Base-by-base conservation (phyloP, 2,113 vertebrate genomes). In the Sisor rabdophorus region DNA sequence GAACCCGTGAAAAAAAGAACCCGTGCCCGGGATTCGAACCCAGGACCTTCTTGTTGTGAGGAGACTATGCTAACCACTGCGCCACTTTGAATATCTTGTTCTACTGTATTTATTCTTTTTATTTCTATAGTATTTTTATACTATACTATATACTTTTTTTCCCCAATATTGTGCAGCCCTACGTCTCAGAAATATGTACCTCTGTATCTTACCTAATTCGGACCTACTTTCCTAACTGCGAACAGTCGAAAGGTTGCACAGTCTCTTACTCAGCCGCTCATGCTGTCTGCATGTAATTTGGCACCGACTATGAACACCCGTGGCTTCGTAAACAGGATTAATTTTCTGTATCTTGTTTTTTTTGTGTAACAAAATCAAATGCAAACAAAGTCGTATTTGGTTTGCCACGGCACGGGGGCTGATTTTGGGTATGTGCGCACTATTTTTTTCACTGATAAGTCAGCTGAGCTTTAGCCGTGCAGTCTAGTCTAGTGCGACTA, bases 201-300 rank as follows among this genome's bases (percentile, higher is more conserved):
- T 47, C 4, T 11, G 36, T 26, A 55, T 61, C 54, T 59, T 72
- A 3, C 32, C 32, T 3, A 44, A 54, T 44, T 36, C 73, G 20
- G 71, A 36, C 65, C 7, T 30, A 12, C 65, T 71, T 78, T 64
- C 19, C 56, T 73, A 71, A 69, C 77, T 70, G 81, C 76, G 81
- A 85, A 79, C 75, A 78, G 44, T 11, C 7, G 13, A 79, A 56
- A 36, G 30, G 52, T 79, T 24, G 26, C 55, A 32, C 44, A 68
- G 40, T 53, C 24, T 19, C 10, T 6, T 28, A 30, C 2, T 32
- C 52, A 48, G 40, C 24, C 15, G 28, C 56, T 65, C 76, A 68
- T 61, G 77, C 77, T 77, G 72, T 67, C 59, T 71, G 59, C 59
- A 58, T 59, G 75, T 74, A 71, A 77, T 48, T 6, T 65, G 70